Conservation (phyloP, 2,888 invertebrate genomes). For the Nephrocerus scutellatus region DNA sequence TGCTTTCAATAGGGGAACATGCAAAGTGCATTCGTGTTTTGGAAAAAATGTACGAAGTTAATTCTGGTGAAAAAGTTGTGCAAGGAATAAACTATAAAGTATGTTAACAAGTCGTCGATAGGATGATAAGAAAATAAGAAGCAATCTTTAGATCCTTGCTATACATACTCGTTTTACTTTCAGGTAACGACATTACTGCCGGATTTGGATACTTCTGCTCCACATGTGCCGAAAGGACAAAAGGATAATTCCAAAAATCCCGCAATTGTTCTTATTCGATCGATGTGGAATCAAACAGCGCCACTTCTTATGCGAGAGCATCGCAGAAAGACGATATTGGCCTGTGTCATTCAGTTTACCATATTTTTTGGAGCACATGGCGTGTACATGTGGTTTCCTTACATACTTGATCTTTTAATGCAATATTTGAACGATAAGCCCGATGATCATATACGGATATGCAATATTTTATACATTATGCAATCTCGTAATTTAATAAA, state of each 20-base stretch:
- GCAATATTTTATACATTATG: conserved; percentile 30
- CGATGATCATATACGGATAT: conserved; percentile 28
- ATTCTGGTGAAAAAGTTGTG: too few relatives aligned
- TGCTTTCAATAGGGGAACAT: conserved; percentile 29
- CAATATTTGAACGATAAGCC: too few relatives aligned
- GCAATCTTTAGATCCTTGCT: too few relatives aligned
- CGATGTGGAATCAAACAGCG: conserved; percentile 40
- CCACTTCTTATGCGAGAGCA: conserved; percentile 36
- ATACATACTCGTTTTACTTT: too few relatives aligned
- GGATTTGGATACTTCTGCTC: conserved; percentile 18
- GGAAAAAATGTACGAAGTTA: conserved; percentile 27
- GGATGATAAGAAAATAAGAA: too few relatives aligned
- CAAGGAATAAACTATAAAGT: too few relatives aligned
- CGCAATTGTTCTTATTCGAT: conserved; percentile 14
- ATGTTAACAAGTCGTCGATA: too few relatives aligned
- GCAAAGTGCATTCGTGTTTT: conserved; percentile 32
- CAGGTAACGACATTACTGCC: conserved; percentile 20
- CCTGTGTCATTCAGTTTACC: conserved; percentile 37
- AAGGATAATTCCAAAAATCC: conserved; percentile 3
- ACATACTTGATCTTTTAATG: conserved; percentile 36
- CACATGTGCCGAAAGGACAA: too few relatives aligned
- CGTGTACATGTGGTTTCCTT: conserved; percentile 42
- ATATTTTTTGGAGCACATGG: conserved; percentile 37
- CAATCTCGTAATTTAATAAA: conserved; percentile 20
- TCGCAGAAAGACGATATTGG: conserved; percentile 31